These are phyloP conservation scores for Melieria omissa DNA, from an alignment of 2,888 invertebrate genomes.

Conservation along the genomic window DNA sequence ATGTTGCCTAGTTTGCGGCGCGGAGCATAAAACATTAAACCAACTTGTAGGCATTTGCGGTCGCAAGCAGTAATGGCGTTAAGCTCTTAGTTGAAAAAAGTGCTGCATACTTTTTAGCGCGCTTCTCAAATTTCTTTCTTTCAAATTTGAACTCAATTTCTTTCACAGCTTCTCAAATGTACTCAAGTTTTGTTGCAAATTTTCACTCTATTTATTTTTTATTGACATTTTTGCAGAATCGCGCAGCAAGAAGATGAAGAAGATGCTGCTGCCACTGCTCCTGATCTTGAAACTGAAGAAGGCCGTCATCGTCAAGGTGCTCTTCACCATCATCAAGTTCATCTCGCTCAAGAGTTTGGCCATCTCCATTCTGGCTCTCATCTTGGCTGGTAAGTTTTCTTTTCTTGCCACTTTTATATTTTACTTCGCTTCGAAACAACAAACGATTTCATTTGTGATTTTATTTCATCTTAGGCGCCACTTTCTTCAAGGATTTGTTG, in stretches of 20 bases:
- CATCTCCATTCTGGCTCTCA: conserved; percentile 72
- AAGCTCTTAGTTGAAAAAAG: background rate
- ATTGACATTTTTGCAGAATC: conserved; percentile 66
- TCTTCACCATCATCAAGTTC: conserved; percentile 72
- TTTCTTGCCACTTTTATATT: background rate
- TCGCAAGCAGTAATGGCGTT: too few relatives aligned
- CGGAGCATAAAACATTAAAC: too few relatives aligned
- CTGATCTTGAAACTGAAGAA: conserved; percentile 74
- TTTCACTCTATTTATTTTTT: background rate
- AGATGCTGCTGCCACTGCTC: conserved; percentile 73
- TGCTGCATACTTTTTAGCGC: conserved; percentile 10
- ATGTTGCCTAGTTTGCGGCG: too few relatives aligned
- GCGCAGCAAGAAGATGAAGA: conserved; percentile 72
- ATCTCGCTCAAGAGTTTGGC: conserved; percentile 75
- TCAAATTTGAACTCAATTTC: too few relatives aligned
- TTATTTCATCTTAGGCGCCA: conserved; percentile 55
- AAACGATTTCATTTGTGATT: background rate
- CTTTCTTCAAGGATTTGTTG: conserved; percentile 66
- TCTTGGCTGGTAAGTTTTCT: conserved; percentile 69
- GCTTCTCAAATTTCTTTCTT: background rate
- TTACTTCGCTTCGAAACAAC: background rate
- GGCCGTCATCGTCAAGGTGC: conserved; percentile 71
- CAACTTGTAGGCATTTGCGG: too few relatives aligned
- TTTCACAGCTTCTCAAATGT: background rate
- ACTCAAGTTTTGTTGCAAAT: background rate